Conservation (phyloP, 2,797 vertebrate species). For the Poeciliopsis paucimaculata region DNA sequence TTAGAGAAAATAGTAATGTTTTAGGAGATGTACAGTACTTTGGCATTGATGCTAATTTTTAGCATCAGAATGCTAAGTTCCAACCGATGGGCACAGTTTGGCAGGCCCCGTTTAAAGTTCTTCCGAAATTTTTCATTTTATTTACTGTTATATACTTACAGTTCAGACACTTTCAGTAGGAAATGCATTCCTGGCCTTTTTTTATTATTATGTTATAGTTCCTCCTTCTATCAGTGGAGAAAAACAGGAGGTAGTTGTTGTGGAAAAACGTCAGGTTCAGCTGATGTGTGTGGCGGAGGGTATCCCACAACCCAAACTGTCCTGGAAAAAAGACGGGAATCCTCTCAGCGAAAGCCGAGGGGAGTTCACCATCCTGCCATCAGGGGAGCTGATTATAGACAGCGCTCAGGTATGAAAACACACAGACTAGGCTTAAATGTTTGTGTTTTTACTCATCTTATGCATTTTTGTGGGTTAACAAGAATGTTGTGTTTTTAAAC, state of each 20-base stretch:
- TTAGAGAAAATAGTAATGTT: neutral
- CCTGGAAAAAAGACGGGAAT: slow-evolving; percentile 86
- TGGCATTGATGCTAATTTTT: too few species aligned
- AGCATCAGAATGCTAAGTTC: too few species aligned
- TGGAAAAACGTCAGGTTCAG: slow-evolving; percentile 82
- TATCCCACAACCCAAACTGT: slow-evolving; percentile 86
- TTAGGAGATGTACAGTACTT: too few species aligned
- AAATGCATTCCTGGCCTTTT: neutral
- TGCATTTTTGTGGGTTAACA: neutral
- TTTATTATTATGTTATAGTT: slow-evolving; percentile 72
- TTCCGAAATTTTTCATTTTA: too few species aligned
- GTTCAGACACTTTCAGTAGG: neutral
- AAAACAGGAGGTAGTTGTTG: slow-evolving; percentile 76
- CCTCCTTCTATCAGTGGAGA: slow-evolving; percentile 87
- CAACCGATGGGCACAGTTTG: too few species aligned
- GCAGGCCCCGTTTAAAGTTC: too few species aligned
- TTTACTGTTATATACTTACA: neutral
- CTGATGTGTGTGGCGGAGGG: slow-evolving; percentile 88
- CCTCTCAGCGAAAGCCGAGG: slow-evolving; percentile 76
- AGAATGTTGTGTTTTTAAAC: neutral
- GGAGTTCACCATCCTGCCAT: slow-evolving; percentile 83
- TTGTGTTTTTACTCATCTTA: neutral
- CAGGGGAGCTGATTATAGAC: slow-evolving; percentile 89
- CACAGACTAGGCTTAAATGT: neutral
- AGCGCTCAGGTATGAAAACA: slow-evolving; percentile 79